Conservation (phyloP, 2,888 invertebrate species). For the Andrena bucephala region DNA sequence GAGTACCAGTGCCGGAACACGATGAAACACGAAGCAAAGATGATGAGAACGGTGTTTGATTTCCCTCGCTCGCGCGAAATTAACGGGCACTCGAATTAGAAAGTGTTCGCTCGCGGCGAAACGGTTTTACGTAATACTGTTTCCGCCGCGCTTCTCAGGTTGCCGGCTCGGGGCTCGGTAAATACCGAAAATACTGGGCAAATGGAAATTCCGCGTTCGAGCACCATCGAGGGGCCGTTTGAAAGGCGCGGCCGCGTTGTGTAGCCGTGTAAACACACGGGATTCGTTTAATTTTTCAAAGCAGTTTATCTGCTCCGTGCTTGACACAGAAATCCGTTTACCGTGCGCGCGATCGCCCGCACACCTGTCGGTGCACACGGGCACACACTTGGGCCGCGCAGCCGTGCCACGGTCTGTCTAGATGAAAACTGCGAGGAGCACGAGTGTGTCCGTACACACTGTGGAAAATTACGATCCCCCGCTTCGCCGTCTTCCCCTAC, state of each 20-base stretch:
- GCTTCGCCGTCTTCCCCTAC: conserved; percentile 43
- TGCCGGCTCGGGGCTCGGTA: conserved; percentile 26
- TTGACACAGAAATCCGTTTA: conserved; percentile 60
- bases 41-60: not conserved
- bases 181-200: conserved; percentile 48
- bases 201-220: conserved; percentile 54
- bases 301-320: conserved; percentile 49
- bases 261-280: conserved; percentile 43
- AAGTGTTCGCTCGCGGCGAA: not conserved
- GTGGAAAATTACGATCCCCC: conserved; percentile 62
- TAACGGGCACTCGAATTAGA: conserved; percentile 36
- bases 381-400: not conserved
- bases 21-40: not conserved
- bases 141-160: not conserved
- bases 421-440: conserved; percentile 46
- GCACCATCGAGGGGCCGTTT: conserved; percentile 38
- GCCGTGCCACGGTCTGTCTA: not conserved
- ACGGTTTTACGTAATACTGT: conserved; percentile 19
- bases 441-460: conserved; percentile 44
- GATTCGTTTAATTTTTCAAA: conserved; percentile 62
- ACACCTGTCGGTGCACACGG: not conserved
- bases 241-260: conserved; percentile 40
- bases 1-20: not conserved
- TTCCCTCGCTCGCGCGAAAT: conserved; percentile 32
- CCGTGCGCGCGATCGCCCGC: conserved; percentile 1